Percentiles rank a stretch among this genome's conserved stretches.
Conservation (phyloP, 2,888 invertebrate genomes). For the Miltochrista miniata region DNA sequence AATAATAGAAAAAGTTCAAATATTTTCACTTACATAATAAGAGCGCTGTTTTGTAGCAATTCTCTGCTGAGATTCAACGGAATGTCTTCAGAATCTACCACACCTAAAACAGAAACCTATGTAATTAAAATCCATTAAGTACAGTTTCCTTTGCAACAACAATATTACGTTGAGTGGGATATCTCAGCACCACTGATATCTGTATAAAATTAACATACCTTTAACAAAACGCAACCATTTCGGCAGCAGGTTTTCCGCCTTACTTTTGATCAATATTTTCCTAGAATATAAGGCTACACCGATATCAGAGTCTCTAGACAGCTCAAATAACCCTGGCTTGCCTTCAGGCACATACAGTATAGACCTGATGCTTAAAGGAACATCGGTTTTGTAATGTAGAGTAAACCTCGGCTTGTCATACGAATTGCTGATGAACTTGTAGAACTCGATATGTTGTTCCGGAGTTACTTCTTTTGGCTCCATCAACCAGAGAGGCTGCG, state of each 20-base stretch:
- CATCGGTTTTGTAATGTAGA: constrained; percentile 96
- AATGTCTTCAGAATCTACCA: constrained; percentile 99
- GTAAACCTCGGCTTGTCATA: constrained; percentile 95
- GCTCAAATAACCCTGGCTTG: constrained; percentile 95
- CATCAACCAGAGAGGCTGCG: constrained; percentile 95
- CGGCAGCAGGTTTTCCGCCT: constrained; percentile 94
- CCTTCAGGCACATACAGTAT: constrained; percentile 97
- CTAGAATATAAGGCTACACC: constrained; percentile 96
- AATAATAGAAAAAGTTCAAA: too few relatives aligned
- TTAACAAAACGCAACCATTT: constrained; percentile 98
- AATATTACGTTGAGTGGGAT: too few relatives aligned
- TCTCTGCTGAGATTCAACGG: constrained; percentile 98
- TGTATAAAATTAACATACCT: constrained; percentile 74
- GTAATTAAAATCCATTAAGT: neutral
- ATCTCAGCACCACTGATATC: too few relatives aligned
- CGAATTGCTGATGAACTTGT: constrained; percentile 93
- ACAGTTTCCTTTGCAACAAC: too few relatives aligned
- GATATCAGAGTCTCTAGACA: constrained; percentile 92
- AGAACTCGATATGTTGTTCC: constrained; percentile 96
- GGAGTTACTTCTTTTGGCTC: constrained; percentile 93
- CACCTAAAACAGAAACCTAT: constrained; percentile 82
- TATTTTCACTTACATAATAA: constrained; percentile 87
- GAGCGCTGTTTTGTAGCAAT: constrained; percentile 95
- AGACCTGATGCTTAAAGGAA: constrained; percentile 94
- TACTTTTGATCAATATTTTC: constrained; percentile 96